Evolutionary conservation across 2,797 vertebrate genomes (phyloP).

Genomic region (Peromyscus eremicus): DNA sequence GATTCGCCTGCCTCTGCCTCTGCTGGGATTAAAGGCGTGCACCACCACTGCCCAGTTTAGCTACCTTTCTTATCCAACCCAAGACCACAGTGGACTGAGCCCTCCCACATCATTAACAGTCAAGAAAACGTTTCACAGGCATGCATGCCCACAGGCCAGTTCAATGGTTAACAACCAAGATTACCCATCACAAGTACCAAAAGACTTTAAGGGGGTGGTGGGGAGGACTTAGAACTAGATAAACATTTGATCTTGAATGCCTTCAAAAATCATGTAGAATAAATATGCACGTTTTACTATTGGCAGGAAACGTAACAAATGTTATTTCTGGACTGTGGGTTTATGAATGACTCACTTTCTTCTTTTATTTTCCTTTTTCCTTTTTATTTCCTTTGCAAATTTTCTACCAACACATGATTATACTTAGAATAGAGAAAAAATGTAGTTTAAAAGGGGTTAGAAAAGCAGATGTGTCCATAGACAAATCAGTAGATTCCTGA

Average conservation of each 20-base stretch:
- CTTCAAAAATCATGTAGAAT: conserved; percentile 46
- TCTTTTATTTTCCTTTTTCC: conserved; percentile 59
- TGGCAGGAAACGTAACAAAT: conserved; percentile 40
- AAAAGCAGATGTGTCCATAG: conserved; percentile 63
- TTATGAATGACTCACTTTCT: conserved; percentile 64
- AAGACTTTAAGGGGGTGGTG: background rate
- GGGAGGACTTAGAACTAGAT: background rate
- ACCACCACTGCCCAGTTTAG: too few species aligned
- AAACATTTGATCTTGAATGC: conserved; percentile 46
- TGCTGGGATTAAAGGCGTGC: too few species aligned
- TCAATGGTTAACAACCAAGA: background rate
- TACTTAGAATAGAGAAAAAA: conserved; percentile 70
- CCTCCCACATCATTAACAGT: background rate
- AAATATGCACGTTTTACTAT: background rate
- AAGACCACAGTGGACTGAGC: too few species aligned
- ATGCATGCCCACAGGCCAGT: background rate
- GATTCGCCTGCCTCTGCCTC: too few species aligned
- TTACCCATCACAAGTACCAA: background rate
- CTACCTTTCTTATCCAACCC: background rate
- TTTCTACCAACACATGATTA: conserved; percentile 54
- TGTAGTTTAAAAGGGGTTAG: conserved; percentile 71
- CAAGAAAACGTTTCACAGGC: background rate
- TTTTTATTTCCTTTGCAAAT: conserved; percentile 53
- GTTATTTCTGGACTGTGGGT: conserved; percentile 51
- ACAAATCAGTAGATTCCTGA: conserved; percentile 61